A percentile compares a stretch with the other conserved stretches of the same genome.
phyloP scores from a whole-genome alignment of 1,140 invertebrate species.

The Drosophila arawakana region DNA sequence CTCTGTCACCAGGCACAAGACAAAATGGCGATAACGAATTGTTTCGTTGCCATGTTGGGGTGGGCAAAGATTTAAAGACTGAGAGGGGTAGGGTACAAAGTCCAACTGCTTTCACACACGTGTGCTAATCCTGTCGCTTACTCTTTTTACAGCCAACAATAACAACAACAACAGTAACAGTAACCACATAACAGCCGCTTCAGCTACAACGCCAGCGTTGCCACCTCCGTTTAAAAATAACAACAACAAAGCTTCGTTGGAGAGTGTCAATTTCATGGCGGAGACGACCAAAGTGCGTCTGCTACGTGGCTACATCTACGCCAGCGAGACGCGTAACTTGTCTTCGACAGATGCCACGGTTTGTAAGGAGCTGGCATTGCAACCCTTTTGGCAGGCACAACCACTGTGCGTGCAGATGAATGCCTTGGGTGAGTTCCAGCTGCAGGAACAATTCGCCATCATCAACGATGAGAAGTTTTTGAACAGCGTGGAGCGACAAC shows the following conservation, averaged over 20 bases:
- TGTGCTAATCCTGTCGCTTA: constrained; percentile 10
- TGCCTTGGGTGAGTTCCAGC: constrained; percentile 41
- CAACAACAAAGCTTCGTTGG: constrained; percentile 55
- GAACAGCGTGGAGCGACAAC: constrained; percentile 86
- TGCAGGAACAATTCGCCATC: constrained; percentile 86
- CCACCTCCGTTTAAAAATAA: constrained; percentile 31
- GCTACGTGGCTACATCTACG: constrained; percentile 70
- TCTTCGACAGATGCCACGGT: constrained; percentile 7
- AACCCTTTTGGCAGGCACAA: constrained; percentile 75
- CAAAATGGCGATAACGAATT: constrained; percentile 44
- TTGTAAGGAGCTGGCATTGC: constrained; percentile 59
- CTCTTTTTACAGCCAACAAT: constrained; percentile 43
- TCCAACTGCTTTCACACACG: constrained; percentile 22
- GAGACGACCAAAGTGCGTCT: constrained; percentile 77
- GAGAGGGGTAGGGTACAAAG: constrained; percentile 43
- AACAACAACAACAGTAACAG: constrained; percentile 14
- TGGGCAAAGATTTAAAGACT: too few species aligned
- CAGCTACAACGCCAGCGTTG: constrained; percentile 26
- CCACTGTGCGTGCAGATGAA: constrained; percentile 32
- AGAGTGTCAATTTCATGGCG: constrained; percentile 68
- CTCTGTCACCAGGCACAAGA: constrained; percentile 41
- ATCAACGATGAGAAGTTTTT: constrained; percentile 86
- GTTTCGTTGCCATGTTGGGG: too few species aligned
- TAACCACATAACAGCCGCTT: constrained; percentile 27
- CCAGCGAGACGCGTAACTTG: constrained; percentile 63